Conservation (phyloP, 2,888 invertebrate genomes). For the Macaria liturata region DNA sequence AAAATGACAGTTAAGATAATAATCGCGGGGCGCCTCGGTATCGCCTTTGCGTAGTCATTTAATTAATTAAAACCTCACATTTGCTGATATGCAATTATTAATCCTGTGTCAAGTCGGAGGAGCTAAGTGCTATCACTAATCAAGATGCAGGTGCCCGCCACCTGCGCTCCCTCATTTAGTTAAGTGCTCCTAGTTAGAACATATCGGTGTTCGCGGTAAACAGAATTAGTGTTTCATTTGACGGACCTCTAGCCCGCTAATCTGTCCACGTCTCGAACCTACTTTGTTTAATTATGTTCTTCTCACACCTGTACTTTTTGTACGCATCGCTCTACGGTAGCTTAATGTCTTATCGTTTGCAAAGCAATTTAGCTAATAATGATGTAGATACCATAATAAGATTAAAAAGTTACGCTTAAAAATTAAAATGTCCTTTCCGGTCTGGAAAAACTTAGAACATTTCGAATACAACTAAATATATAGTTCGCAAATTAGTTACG, state of each 20-base stretch:
- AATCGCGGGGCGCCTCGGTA: conserved; percentile 42
- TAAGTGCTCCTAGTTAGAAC: conserved; percentile 57
- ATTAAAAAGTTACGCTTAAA: too few relatives aligned
- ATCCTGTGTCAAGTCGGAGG: conserved; percentile 62
- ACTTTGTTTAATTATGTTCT: conserved; percentile 25
- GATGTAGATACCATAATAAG: neutral
- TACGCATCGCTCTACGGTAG: neutral
- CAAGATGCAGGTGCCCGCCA: conserved; percentile 75
- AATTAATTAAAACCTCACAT: conserved; percentile 71
- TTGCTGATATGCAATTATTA: conserved; percentile 64
- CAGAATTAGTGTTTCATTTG: conserved; percentile 46
- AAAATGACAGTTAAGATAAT: conserved; percentile 52
- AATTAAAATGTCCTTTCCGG: too few relatives aligned
- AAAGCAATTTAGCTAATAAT: neutral
- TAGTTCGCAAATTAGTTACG: conserved; percentile 11
- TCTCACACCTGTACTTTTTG: conserved; percentile 31
- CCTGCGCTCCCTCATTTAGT: conserved; percentile 65
- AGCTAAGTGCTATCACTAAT: conserved; percentile 74
- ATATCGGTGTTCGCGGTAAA: conserved; percentile 46
- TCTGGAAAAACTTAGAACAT: neutral
- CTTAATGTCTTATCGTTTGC: conserved; percentile 19
- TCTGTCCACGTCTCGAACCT: conserved; percentile 28
- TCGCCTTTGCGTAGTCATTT: conserved; percentile 51
- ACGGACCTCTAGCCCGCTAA: conserved; percentile 32
- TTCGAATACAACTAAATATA: neutral